These are phyloP conservation scores for Batillaria attramentaria DNA, from an alignment of 1,140 invertebrate species.

Conservation along the genomic window DNA sequence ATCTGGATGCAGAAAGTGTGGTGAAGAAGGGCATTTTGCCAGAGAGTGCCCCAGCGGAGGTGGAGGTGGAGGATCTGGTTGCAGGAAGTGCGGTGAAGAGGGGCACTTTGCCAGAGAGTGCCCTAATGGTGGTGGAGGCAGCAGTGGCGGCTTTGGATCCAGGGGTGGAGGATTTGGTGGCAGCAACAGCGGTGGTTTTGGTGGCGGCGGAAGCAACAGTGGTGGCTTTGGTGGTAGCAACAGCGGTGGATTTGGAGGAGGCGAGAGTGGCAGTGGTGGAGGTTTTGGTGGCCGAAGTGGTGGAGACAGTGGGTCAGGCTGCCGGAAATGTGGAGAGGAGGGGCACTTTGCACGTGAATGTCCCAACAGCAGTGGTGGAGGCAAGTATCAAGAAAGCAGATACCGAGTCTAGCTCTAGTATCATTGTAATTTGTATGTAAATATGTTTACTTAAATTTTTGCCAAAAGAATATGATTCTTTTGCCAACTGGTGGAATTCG, in stretches of 20 bases:
- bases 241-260: constrained; percentile 45
- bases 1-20: constrained; percentile 52
- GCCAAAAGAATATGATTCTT: no score
- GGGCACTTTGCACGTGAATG: constrained; percentile 61
- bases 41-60: constrained; percentile 54
- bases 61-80: constrained; percentile 35
- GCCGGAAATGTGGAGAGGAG: constrained; percentile 60
- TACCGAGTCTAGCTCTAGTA: no score
- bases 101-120: constrained; percentile 60
- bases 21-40: constrained; percentile 55
- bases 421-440: no score
- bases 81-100: constrained; percentile 63
- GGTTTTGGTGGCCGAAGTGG: no score
- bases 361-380: constrained; percentile 47
- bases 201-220: constrained; percentile 16
- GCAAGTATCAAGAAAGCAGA: no score
- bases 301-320: constrained; percentile 42
- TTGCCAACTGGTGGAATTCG: no score
- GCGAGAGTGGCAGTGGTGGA: no score
- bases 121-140: constrained; percentile 34
- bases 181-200: constrained; percentile 59
- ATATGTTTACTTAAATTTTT: no score
- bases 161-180: constrained; percentile 39
- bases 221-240: constrained; percentile 24
- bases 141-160: constrained; percentile 29